Evolutionary conservation across 1,140 invertebrate species (phyloP), one percentile per base, ranked within the genome.

Genomic region (Brachionus angularis): DNA sequence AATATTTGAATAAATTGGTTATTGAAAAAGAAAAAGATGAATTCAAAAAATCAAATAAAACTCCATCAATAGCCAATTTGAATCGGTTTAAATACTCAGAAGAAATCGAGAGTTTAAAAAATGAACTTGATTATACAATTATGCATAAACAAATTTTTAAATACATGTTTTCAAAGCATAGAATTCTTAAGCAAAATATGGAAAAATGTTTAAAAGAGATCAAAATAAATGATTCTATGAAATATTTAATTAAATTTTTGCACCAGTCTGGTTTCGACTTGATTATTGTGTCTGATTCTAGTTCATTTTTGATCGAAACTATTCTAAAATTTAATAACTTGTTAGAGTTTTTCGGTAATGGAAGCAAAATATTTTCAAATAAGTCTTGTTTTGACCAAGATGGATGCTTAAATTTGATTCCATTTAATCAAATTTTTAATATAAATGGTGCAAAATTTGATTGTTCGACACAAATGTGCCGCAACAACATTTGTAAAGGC

Each of bases 121-220:
- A 58, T 39, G 53, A 58, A 18, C 21, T 18, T 23, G 36, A 58
- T 16, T 58, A 14, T 21, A 58, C 53, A 2, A 18, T 39, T 3
- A 39, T 58, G 8, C 25, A 23, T n/a, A n/a, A 58, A 25, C 23
- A 39, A 39, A 36, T 58, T 14, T 58, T 39, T 18, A 39, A 39
- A 23, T 58, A 58, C 16, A 58, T 58, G 53, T 3, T n/a, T 39
- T n/a, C 21, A 3, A 58, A 58, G 25, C 25, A 42, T 33, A 21
- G 53, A 39, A 58, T 58, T 16, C 21, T 7, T 12, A 21, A 7
- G 10, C 8, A 39, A 5, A 36, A 58, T 39, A 42, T 58, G 33
- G 33, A 58, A 23, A 58, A 39, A 21, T 58, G 53, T 42, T 34
- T 58, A 27, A 58, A 58, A 58, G 53, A 58, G 12, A 39, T 58